Evolutionary conservation across 2,797 vertebrate species (phyloP).

Genomic region (Protonibea diacanthus): DNA sequence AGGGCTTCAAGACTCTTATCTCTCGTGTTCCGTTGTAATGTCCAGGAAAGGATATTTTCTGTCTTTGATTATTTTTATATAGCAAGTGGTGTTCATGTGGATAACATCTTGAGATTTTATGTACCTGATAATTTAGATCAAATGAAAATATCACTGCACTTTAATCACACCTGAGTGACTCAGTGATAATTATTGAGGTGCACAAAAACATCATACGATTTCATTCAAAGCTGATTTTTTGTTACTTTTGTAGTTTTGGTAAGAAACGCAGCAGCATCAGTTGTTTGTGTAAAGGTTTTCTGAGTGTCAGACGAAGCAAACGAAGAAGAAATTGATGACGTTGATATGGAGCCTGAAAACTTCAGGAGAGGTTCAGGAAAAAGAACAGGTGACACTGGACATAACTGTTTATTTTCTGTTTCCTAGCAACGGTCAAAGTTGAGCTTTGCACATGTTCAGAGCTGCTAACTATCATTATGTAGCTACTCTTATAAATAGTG

Average conservation of each 20-base stretch:
- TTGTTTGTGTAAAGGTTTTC: too few relatives aligned
- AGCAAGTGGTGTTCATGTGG: conserved; percentile 39
- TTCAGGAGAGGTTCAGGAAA: too few relatives aligned
- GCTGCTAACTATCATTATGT: too few relatives aligned
- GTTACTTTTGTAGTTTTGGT: too few relatives aligned
- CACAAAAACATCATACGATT: background rate
- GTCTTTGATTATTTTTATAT: conserved; percentile 76
- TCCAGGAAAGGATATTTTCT: conserved; percentile 88
- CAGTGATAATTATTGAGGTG: conserved; percentile 35
- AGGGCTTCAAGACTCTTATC: conserved; percentile 86
- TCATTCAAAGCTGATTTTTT: background rate
- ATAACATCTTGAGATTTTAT: conserved; percentile 43
- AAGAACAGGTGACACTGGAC: too few relatives aligned
- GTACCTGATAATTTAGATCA: conserved; percentile 31
- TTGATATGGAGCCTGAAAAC: too few relatives aligned
- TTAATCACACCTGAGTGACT: conserved; percentile 56
- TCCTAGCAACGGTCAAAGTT: too few relatives aligned
- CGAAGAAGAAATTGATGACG: background rate
- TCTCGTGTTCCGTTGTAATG: conserved; percentile 84
- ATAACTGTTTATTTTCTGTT: too few relatives aligned
- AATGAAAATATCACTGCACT: conserved; percentile 53
- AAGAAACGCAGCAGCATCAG: too few relatives aligned
- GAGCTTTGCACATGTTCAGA: too few relatives aligned
- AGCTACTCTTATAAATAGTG: too few relatives aligned
- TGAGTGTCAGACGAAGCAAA: background rate